Conservation (phyloP, 2,888 invertebrate species). For the Rhyacophila evoluta region DNA sequence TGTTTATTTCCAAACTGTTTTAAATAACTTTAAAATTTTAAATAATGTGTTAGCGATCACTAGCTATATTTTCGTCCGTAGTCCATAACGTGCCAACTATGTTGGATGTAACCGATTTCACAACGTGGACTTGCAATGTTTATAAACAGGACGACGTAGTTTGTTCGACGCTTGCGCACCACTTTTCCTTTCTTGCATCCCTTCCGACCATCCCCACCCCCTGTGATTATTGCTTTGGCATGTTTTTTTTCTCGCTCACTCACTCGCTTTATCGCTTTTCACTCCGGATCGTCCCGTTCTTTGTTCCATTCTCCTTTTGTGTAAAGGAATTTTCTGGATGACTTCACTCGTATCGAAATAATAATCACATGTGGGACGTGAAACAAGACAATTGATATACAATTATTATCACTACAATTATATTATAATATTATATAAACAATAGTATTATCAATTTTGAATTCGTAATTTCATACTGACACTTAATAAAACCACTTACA, state of each 20-base stretch:
- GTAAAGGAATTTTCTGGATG: not conserved
- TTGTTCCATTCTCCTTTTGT: not conserved
- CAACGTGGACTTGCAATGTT: not conserved
- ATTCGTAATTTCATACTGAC: no score
- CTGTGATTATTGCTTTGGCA: not conserved
- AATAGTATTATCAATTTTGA: no score
- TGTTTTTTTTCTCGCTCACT: not conserved
- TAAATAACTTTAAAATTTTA: no score
- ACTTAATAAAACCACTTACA: no score
- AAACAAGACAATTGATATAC: not conserved
- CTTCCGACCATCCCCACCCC: not conserved
- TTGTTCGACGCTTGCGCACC: not conserved
- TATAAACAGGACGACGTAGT: slow-evolving; percentile 19
- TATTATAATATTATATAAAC: no score
- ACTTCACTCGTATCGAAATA: not conserved
- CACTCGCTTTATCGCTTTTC: not conserved
- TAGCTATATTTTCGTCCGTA: not conserved
- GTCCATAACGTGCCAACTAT: not conserved
- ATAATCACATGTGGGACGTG: not conserved
- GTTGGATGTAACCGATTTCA: not conserved
- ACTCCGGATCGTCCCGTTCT: not conserved
- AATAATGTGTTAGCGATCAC: not conserved
- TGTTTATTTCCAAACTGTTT: no score
- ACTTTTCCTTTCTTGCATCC: not conserved
- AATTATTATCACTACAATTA: no score